These are phyloP conservation scores for Argentina silus DNA, from an alignment of 2,797 vertebrate genomes.

Conservation along the genomic window DNA sequence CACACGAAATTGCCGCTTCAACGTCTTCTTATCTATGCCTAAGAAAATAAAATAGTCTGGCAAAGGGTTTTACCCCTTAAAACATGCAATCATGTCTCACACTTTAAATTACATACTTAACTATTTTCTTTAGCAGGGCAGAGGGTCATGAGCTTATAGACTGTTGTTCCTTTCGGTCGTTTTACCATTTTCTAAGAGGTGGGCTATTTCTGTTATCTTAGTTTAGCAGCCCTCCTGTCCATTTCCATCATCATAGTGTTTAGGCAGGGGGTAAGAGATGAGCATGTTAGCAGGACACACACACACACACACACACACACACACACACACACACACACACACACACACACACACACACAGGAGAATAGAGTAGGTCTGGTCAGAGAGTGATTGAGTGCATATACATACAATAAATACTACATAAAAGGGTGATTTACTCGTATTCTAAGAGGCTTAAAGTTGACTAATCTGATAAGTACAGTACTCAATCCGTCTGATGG, in stretches of 20 bases:
- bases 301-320: not conserved
- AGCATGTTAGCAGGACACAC: conserved; percentile 27
- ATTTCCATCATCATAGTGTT: conserved; percentile 40
- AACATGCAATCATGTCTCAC: conserved; percentile 74
- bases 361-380: conserved; percentile 26
- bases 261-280: conserved; percentile 42
- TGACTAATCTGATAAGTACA: conserved; percentile 62
- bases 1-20: conserved; percentile 80
- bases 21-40: conserved; percentile 75
- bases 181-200: conserved; percentile 52
- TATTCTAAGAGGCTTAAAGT: conserved; percentile 58
- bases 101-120: conserved; percentile 73
- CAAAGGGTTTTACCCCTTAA: conserved; percentile 65
- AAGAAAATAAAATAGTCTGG: conserved; percentile 67
- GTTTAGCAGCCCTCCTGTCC: conserved; percentile 62
- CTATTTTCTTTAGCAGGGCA: conserved; percentile 62
- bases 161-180: conserved; percentile 60
- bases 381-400: conserved; percentile 35
- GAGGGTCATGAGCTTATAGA: conserved; percentile 69
- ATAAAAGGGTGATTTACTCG: conserved; percentile 44
- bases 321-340: not conserved
- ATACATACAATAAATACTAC: conserved; percentile 47
- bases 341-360: conserved; percentile 3
- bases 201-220: conserved; percentile 68
- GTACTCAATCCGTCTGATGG: conserved; percentile 47